Evolutionary conservation across 2,888 invertebrate species (phyloP).

Genomic region (Pyrrhia umbra): DNA sequence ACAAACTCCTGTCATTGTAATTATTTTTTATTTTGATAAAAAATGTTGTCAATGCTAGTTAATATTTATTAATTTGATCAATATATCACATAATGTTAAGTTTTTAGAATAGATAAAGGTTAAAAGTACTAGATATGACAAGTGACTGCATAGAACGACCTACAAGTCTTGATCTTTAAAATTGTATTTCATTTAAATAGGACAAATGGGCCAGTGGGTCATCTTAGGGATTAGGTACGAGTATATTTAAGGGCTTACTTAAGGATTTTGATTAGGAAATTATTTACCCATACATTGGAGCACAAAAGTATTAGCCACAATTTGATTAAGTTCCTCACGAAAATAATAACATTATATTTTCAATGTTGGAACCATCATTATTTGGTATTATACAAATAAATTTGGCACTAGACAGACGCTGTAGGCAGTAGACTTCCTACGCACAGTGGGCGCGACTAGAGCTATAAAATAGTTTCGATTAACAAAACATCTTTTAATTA

Average conservation of each 20-base stretch:
- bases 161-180: slow-evolving; percentile 47
- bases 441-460: slow-evolving; percentile 65
- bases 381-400: slow-evolving; percentile 49
- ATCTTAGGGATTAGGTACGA: too few species aligned
- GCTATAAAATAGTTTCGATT: slow-evolving; percentile 67
- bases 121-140: not conserved
- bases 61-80: too few species aligned
- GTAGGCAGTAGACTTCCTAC: slow-evolving; percentile 66
- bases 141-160: slow-evolving; percentile 31
- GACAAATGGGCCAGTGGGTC: too few species aligned
- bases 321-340: not conserved
- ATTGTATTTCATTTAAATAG: not conserved
- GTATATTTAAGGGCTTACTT: too few species aligned
- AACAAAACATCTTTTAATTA: slow-evolving; percentile 62
- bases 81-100: not conserved
- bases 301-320: not conserved
- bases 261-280: too few species aligned
- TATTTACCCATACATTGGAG: not conserved
- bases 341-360: not conserved
- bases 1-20: not conserved
- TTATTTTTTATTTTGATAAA: not conserved
- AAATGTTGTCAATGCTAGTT: not conserved
- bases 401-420: slow-evolving; percentile 61
- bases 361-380: slow-evolving; percentile 17
- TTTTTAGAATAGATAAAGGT: not conserved